phyloP scores from a whole-genome alignment of 64 coral and sea anemone species.

The Catalaphyllia jardinei region DNA sequence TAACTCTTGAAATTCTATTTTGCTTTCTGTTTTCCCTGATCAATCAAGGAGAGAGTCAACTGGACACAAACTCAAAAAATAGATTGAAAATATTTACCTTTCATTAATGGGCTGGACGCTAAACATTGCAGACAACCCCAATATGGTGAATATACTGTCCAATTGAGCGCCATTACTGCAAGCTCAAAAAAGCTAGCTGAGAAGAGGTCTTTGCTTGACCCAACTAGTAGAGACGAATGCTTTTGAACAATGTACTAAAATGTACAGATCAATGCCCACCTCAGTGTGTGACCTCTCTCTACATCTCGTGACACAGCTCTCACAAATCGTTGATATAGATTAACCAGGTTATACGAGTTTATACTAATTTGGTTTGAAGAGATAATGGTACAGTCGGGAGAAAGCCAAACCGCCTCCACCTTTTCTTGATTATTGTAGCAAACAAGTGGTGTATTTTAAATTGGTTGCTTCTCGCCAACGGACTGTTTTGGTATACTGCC shows the following conservation, averaged over 20 bases:
- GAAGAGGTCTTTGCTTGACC: background rate
- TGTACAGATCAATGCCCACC: background rate
- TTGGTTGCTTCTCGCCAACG: background rate
- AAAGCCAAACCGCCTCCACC: background rate
- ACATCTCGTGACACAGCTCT: background rate
- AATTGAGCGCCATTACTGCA: background rate
- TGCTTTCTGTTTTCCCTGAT: too few relatives aligned
- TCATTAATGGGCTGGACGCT: background rate
- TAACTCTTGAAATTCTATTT: too few relatives aligned
- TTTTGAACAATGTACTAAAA: background rate
- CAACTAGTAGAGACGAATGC: background rate
- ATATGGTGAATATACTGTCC: background rate
- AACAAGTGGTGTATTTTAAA: background rate
- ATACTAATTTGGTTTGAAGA: constrained; percentile 9
- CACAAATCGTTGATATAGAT: constrained; percentile 6
- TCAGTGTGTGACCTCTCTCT: background rate
- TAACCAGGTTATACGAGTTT: background rate
- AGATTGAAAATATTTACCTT: constrained; percentile 5
- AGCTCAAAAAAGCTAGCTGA: background rate
- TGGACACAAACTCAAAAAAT: too few relatives aligned
- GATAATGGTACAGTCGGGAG: constrained; percentile 12
- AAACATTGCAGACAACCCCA: constrained; percentile 28
- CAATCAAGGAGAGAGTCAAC: too few relatives aligned
- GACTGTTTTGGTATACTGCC: background rate
- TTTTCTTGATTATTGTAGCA: constrained; percentile 3